Evolutionary conservation across 2,113 vertebrate genomes (phyloP).

Genomic region (Pseudopipra pipra): DNA sequence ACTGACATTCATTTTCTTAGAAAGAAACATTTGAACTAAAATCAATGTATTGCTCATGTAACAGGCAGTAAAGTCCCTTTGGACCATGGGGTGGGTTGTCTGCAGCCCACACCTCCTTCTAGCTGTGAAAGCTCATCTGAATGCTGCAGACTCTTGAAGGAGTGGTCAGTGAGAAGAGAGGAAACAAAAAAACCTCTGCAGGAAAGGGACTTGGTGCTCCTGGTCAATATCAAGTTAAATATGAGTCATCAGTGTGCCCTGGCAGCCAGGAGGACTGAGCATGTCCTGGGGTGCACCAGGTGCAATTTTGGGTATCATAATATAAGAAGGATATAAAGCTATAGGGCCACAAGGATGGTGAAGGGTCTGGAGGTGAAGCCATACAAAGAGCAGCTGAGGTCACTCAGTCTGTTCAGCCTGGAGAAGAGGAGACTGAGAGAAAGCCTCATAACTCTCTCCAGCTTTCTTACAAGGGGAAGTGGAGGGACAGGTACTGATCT

Average conservation of each 20-base stretch:
- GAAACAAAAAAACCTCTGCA: background rate
- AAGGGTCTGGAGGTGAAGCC: background rate
- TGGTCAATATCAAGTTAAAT: fast-evolving
- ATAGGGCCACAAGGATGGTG: background rate
- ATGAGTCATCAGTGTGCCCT: background rate
- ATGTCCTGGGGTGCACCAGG: background rate
- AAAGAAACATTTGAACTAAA: background rate
- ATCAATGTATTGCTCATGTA: background rate
- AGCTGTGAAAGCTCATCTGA: background rate
- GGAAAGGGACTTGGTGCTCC: fast-evolving
- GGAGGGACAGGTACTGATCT: background rate
- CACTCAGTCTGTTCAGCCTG: background rate
- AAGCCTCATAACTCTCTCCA: background rate
- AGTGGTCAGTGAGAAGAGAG: background rate
- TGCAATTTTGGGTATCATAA: background rate
- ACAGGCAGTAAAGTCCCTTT: background rate
- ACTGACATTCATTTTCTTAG: background rate
- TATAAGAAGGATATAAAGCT: background rate
- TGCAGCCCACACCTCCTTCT: background rate
- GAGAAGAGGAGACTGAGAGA: background rate
- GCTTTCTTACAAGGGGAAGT: background rate
- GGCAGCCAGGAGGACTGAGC: background rate
- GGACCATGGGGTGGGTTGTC: background rate
- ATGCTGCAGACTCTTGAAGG: background rate
- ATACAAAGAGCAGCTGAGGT: background rate